These are phyloP conservation scores for Hypselothyrea guttata DNA, from an alignment of 2,888 invertebrate genomes.

Conservation along the genomic window DNA sequence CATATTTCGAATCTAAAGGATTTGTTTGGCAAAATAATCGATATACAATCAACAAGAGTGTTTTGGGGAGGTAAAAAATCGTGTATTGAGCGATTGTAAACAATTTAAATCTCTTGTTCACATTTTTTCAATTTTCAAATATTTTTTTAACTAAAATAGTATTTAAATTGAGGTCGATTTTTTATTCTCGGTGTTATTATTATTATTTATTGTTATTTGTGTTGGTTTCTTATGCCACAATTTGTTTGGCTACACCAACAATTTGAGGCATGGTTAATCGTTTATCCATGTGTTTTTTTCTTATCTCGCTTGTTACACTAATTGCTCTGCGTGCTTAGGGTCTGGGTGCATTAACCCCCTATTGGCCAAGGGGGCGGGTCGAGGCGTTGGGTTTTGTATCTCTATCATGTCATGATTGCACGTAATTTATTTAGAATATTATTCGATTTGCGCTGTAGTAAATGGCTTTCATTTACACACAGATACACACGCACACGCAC, in stretches of 20 bases:
- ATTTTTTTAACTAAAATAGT: too few species aligned
- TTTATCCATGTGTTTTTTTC: slow-evolving; percentile 11
- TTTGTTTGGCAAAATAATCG: too few species aligned
- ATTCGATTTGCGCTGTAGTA: slow-evolving; percentile 72
- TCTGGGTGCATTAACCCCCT: slow-evolving; percentile 25
- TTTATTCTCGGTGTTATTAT: too few species aligned
- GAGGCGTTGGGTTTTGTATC: slow-evolving; percentile 45
- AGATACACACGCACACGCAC: slow-evolving; percentile 4
- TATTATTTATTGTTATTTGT: background rate
- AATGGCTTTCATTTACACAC: slow-evolving; percentile 58
- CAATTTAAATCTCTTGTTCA: too few species aligned
- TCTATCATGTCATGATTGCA: slow-evolving; percentile 59
- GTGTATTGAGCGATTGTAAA: too few species aligned
- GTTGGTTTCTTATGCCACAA: background rate
- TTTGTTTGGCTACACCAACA: background rate
- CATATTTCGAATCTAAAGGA: too few species aligned
- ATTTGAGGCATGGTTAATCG: slow-evolving; percentile 10
- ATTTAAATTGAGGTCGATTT: too few species aligned
- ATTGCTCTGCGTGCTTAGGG: slow-evolving; percentile 33
- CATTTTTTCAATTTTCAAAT: too few species aligned
- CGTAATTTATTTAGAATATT: slow-evolving; percentile 73
- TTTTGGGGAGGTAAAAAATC: too few species aligned
- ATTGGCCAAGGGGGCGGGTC: slow-evolving; percentile 2
- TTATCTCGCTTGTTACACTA: slow-evolving; percentile 41
- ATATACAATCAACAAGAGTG: too few species aligned